Evolutionary conservation across 1,140 invertebrate genomes (phyloP).

Genomic region (Agraylea sexmaculata): DNA sequence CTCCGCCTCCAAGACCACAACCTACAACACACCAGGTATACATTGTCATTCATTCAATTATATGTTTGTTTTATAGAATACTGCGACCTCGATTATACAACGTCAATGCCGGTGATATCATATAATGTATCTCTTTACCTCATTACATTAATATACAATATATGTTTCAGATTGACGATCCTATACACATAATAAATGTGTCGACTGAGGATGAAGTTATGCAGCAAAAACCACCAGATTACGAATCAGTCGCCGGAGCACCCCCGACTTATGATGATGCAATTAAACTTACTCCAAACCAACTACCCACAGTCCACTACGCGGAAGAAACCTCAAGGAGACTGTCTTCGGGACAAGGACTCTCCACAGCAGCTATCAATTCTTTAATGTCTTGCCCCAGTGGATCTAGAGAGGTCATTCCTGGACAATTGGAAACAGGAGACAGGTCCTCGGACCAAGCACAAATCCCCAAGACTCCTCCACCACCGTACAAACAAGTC

Average conservation of each 20-base stretch:
- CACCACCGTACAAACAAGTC: conserved; percentile 35
- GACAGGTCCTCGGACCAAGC: conserved; percentile 24
- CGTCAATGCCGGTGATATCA: neutral
- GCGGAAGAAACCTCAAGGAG: conserved; percentile 8
- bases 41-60: conserved; percentile 1
- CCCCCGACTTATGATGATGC: conserved; percentile 63
- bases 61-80: neutral
- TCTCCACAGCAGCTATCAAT: conserved; percentile 14
- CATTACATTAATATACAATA: neutral
- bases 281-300: conserved; percentile 53
- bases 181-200: conserved; percentile 52
- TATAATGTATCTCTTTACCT: neutral
- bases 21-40: conserved; percentile 36
- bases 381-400: conserved; percentile 9
- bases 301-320: conserved; percentile 26
- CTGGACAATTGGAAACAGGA: conserved; percentile 20
- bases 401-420: conserved; percentile 11
- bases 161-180: conserved; percentile 47
- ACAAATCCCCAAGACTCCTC: conserved; percentile 35
- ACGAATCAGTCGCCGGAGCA: conserved; percentile 53
- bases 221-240: conserved; percentile 59
- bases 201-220: conserved; percentile 39
- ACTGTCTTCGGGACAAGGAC: no score
- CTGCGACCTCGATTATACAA: neutral
- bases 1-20: conserved; percentile 40